Evolutionary conservation across 2,888 invertebrate species (phyloP).

Genomic region (Monochamus alternatus): DNA sequence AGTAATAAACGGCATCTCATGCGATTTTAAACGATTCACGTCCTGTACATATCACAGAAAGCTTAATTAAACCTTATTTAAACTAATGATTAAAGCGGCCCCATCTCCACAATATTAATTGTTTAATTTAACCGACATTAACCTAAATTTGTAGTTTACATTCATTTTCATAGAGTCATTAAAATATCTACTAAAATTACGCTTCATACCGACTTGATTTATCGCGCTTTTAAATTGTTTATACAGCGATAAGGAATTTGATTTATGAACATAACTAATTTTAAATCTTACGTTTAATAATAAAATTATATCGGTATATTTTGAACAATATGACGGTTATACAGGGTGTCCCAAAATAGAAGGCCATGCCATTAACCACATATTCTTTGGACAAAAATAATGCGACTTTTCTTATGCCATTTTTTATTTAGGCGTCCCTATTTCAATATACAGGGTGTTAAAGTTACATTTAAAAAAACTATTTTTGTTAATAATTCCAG

Average conservation of each 20-base stretch:
- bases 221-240: slow-evolving; percentile 22
- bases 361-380: too few relatives aligned
- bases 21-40: too few relatives aligned
- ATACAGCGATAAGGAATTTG: slow-evolving; percentile 1
- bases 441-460: too few relatives aligned
- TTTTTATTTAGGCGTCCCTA: too few relatives aligned
- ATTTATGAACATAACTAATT: slow-evolving; percentile 3
- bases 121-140: slow-evolving; percentile 27
- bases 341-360: too few relatives aligned
- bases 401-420: too few relatives aligned
- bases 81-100: slow-evolving; percentile 4
- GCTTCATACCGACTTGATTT: slow-evolving; percentile 16
- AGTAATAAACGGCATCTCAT: too few relatives aligned
- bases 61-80: slow-evolving; percentile 15
- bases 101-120: slow-evolving; percentile 5
- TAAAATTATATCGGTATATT: background rate
- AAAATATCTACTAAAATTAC: slow-evolving; percentile 27
- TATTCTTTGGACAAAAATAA: too few relatives aligned
- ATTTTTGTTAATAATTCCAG: too few relatives aligned
- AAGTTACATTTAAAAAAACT: too few relatives aligned
- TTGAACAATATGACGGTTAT: background rate
- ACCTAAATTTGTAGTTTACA: slow-evolving; percentile 19
- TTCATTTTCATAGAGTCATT: slow-evolving; percentile 21
- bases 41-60: background rate
- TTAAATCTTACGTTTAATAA: slow-evolving; percentile 3